A percentile compares a stretch with the other conserved stretches of the same genome.
Conservation (phyloP, 2,888 invertebrate species). For the Drosophila antonietae region DNA sequence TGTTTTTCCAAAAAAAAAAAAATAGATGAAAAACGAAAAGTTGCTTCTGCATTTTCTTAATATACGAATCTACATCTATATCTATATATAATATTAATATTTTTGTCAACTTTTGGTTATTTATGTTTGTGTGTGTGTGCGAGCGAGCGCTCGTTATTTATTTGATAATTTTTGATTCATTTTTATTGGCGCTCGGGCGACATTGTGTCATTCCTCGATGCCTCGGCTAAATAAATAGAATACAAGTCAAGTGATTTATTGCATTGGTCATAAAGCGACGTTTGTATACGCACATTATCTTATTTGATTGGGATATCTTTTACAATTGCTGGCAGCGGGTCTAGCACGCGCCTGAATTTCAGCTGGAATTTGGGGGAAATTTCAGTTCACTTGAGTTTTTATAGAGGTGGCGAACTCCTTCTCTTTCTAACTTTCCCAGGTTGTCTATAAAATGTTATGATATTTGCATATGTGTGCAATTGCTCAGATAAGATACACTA, state of each 20-base stretch:
- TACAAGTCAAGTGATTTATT: constrained; percentile 63
- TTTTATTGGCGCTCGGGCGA: constrained; percentile 68
- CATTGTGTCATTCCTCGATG: constrained; percentile 73
- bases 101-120: constrained; percentile 41
- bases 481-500: constrained; percentile 30
- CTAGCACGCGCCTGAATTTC: constrained; percentile 36
- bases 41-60: constrained; percentile 38
- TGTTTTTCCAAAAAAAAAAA: constrained; percentile 48
- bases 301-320: constrained; percentile 35
- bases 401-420: not conserved
- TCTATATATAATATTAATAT: not conserved
- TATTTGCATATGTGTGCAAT: constrained; percentile 42
- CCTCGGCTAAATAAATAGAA: constrained; percentile 55
- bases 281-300: constrained; percentile 35
- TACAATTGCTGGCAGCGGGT: constrained; percentile 36
- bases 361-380: not conserved
- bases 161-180: constrained; percentile 80
- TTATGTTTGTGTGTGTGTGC: constrained; percentile 50
- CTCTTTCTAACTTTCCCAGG: not conserved
- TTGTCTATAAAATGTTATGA: constrained; percentile 23
- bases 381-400: not conserved
- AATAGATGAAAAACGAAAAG: constrained; percentile 47
- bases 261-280: constrained; percentile 34
- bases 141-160: constrained; percentile 62
- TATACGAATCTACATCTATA: not conserved